Conservation (phyloP, 2,113 vertebrate genomes). For the Chamaea fasciata region DNA sequence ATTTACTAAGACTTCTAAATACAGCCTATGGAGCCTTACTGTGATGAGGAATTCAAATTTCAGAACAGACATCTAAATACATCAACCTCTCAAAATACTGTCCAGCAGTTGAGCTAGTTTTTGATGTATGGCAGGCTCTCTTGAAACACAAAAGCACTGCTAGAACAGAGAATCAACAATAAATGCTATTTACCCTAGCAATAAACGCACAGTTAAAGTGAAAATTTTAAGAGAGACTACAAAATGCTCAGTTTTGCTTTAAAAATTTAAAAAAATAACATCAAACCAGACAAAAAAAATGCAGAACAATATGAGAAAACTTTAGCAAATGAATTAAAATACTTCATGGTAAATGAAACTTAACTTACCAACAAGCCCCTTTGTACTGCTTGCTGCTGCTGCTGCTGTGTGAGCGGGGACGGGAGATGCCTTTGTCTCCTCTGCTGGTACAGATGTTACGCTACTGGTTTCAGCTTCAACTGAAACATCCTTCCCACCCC, state of each 20-base stretch:
- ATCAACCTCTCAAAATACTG: background rate
- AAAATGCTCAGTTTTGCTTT: background rate
- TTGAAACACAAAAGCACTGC: background rate
- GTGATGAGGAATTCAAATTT: background rate
- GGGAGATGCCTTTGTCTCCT: constrained; percentile 85
- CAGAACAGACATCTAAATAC: background rate
- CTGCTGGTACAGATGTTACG: constrained; percentile 81
- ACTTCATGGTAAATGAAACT: background rate
- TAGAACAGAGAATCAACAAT: background rate
- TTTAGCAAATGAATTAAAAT: background rate
- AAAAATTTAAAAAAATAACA: background rate
- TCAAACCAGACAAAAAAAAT: background rate
- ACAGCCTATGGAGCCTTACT: background rate
- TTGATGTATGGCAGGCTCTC: background rate
- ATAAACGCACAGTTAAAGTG: background rate
- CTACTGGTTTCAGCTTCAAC: constrained; percentile 87
- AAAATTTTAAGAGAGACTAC: background rate
- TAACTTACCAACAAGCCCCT: constrained; percentile 85
- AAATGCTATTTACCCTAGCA: background rate
- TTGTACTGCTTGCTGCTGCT: constrained; percentile 74
- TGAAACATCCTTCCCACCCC: constrained; percentile 92
- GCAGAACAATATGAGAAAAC: background rate
- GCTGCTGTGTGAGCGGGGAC: constrained; percentile 83
- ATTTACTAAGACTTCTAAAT: background rate
- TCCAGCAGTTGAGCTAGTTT: background rate